A percentile compares a stretch with the other conserved stretches of the same genome.
Conservation (phyloP, 2,797 vertebrate species). For the Labroides dimidiatus region DNA sequence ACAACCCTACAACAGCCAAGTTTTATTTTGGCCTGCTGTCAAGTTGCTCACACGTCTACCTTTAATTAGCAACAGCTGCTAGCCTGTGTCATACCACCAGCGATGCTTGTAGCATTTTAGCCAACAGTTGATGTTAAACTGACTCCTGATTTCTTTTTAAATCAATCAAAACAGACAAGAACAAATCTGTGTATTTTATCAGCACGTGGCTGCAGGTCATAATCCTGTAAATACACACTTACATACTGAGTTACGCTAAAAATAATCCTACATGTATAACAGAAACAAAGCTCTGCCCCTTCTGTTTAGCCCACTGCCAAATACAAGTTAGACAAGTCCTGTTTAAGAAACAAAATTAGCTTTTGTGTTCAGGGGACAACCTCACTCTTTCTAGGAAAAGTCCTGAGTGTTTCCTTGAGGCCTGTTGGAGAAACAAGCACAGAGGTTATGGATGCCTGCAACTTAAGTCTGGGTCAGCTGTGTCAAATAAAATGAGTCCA, state of each 20-base stretch:
- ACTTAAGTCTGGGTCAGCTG: slow-evolving; percentile 49
- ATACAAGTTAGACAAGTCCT: background rate
- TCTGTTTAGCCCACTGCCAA: background rate
- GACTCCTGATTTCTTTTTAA: background rate
- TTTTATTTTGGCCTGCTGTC: slow-evolving; percentile 3
- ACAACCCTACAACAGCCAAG: slow-evolving; percentile 1
- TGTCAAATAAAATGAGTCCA: slow-evolving; percentile 53
- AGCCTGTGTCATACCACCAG: background rate
- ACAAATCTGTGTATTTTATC: background rate
- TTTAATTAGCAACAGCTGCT: slow-evolving; percentile 2
- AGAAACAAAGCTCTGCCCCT: background rate
- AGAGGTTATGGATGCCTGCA: slow-evolving; percentile 36
- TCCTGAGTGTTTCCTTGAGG: slow-evolving; percentile 45
- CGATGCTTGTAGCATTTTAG: background rate
- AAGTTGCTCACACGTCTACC: background rate
- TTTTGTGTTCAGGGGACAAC: slow-evolving; percentile 10
- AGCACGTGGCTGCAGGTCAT: background rate
- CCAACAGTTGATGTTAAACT: background rate
- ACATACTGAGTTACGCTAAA: background rate
- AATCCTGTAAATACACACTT: background rate
- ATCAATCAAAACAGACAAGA: background rate
- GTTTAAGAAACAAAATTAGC: background rate
- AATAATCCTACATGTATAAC: background rate
- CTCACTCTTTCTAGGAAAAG: slow-evolving; percentile 49
- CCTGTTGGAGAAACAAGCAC: slow-evolving; percentile 15